Evolutionary conservation across 2,888 invertebrate genomes (phyloP), one percentile per base, ranked within the genome.

Genomic region (Parthenolecanium corni): DNA sequence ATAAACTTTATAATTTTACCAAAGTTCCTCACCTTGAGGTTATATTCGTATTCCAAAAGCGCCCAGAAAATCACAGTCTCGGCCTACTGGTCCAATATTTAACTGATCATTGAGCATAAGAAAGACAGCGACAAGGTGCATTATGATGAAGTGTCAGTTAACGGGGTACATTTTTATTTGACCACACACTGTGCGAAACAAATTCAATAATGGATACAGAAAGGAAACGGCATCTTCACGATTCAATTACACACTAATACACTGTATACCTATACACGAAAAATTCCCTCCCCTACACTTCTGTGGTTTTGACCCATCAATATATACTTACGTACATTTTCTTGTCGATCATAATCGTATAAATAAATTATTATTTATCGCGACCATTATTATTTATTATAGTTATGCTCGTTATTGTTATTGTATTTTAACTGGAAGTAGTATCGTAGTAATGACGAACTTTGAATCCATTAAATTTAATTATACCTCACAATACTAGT

Each of bases 121-220:
- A 31, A 9, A 31, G 31, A 31, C 31, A 31, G 9, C 31, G 31
- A 9, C 31, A 31, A 31, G 4, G 31, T 31, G 9, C 9, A 6
- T 4, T 31, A 31, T 31, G 16, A 42, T 18, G 44, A 42, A 54
- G 18, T 25, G 46, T 56, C 44, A 46, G 46, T 44, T 56, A 56
- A 56, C 44, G 56, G 31, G 42, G 56, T 56, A 56, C 56, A 56
- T 56, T 31, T 31, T 31, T 56, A 56, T 56, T 46, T 56, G 56
- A 56, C 56, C 56, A 56, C 56, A 56, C 56, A 56, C 56, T 56
- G 56, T 24, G 56, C 56, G 56, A 56, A 56, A 56, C 56, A 56
- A 56, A 56, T 56, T 56, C 56, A 46, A 56, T 56, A 56, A 56
- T 56, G 46, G 56, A 46, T 44, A 56, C 46, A 25, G 56, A 56